Percentiles rank a stretch among this genome's conserved stretches.
These are phyloP conservation scores for Macropodus opercularis DNA, from an alignment of 2,797 vertebrate species.

Conservation along the genomic window DNA sequence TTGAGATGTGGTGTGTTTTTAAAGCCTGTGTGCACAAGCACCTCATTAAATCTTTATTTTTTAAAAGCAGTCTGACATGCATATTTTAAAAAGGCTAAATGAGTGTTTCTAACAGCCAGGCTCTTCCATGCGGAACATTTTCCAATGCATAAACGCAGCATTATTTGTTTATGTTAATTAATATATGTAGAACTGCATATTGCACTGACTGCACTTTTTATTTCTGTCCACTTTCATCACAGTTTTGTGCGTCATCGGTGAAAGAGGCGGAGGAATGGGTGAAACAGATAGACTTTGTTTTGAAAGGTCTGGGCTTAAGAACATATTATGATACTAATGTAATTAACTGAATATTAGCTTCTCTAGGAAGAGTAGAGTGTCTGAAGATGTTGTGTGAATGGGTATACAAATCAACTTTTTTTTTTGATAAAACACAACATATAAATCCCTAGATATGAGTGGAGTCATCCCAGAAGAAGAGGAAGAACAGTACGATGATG, in stretches of 20 bases:
- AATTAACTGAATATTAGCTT: background rate
- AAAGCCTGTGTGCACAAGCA: conserved; percentile 38
- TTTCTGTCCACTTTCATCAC: conserved; percentile 59
- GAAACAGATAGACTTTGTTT: conserved; percentile 90
- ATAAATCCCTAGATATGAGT: conserved; percentile 79
- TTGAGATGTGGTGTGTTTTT: conserved; percentile 34
- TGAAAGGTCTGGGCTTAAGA: conserved; percentile 83
- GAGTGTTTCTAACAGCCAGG: conserved; percentile 54
- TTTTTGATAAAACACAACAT: background rate
- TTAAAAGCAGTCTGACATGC: conserved; percentile 39
- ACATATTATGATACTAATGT: conserved; percentile 1
- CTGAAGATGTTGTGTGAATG: background rate
- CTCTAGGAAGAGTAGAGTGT: background rate
- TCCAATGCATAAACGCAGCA: conserved; percentile 67
- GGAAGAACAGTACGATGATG: conserved; percentile 87
- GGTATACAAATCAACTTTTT: background rate
- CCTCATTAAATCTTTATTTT: conserved; percentile 54
- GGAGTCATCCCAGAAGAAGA: conserved; percentile 88
- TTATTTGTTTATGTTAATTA: conserved; percentile 78
- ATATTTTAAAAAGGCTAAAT: conserved; percentile 57
- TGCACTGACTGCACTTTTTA: conserved; percentile 62
- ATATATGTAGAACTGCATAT: conserved; percentile 57
- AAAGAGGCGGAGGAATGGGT: conserved; percentile 97
- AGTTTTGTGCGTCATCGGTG: conserved; percentile 93
- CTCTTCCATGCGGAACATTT: conserved; percentile 64